Base-by-base conservation (phyloP, 2,888 invertebrate genomes). In the Pristionchus exspectatus region DNA sequence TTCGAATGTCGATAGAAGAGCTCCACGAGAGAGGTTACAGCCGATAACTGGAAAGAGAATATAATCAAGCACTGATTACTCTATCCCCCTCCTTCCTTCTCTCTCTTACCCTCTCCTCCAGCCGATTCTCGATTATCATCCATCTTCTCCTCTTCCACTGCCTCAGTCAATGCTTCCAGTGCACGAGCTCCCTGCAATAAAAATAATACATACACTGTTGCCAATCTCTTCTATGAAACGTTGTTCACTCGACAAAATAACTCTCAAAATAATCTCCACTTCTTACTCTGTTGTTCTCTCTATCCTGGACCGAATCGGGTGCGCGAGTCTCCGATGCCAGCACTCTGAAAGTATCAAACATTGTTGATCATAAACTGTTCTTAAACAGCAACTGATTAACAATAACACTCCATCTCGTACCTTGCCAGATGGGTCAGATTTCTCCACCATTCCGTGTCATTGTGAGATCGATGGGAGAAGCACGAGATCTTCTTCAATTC, bases 401-500 rank as follows among this genome's bases (percentile, higher is more conserved):
- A 44, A 44, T 27, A 33, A 18, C 12, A 72, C 3, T 4, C 14
- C 14, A 33, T 33, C 12, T 33, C 38, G 30, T 84, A 87, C 87
- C 87, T 87, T 18, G 87, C 72, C 27, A 87, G 54, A 30, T 54
- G 50, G 38, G 50, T 54, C 16, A 87, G 87, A 24, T 56, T 69
- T 38, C 72, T 87, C 87, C 87, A 87, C 87, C 87, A 87, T 14
- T 87, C 59, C n/a, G 72, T 87, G 87, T 87, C 87, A 14, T 38
- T 54, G 69, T 87, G 87, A 33, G 72, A 38, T 50, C 87, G 72
- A 59, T 87, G 87, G 33, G 69, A 50, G 87, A 87, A 87, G 44
- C 87, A 87, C 18, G 87, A n/a, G 86, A 86, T 44, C 56, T 56
- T 56, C 63, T 63, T 50, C 66, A 86, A 24, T 27, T 86, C 63